Percentiles rank a stretch among this genome's conserved stretches.
These are phyloP conservation scores for Ooceraea biroi DNA, from an alignment of 1,140 invertebrate species.

Conservation along the genomic window DNA sequence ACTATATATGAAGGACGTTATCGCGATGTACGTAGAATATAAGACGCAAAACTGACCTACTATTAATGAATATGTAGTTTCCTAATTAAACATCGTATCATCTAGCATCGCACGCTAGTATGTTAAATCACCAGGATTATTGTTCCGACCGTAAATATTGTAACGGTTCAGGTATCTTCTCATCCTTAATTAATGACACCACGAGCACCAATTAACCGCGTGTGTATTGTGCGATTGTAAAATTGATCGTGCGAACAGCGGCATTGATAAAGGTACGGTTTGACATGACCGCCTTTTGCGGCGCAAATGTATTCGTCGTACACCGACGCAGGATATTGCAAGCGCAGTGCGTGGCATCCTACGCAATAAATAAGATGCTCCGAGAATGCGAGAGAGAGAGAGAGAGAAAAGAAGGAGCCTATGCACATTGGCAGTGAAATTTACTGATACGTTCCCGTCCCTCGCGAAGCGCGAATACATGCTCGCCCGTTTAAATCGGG, in stretches of 20 bases:
- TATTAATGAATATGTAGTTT: not conserved
- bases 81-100: constrained; percentile 30
- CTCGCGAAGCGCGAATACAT: not conserved
- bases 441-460: not conserved
- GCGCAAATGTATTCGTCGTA: constrained; percentile 15
- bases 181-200: constrained; percentile 51
- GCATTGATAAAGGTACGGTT: constrained; percentile 66
- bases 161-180: constrained; percentile 42
- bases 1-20: not conserved
- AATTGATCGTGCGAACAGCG: constrained; percentile 48
- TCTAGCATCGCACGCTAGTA: not conserved
- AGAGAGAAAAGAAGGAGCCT: not conserved
- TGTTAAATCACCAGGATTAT: constrained; percentile 39
- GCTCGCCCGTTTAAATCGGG: constrained; percentile 19
- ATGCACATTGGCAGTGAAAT: constrained; percentile 16
- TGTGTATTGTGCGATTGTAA: constrained; percentile 20
- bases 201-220: constrained; percentile 30
- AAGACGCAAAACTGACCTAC: not conserved
- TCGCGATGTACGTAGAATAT: not conserved
- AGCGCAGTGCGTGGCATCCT: constrained; percentile 16
- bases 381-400: not conserved
- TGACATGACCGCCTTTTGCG: constrained; percentile 11
- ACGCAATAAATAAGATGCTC: constrained; percentile 44
- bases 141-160: not conserved
- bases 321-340: constrained; percentile 37